These are phyloP conservation scores for Drosophila malerkotliana DNA, from an alignment of 1,140 invertebrate genomes.

Conservation along the genomic window DNA sequence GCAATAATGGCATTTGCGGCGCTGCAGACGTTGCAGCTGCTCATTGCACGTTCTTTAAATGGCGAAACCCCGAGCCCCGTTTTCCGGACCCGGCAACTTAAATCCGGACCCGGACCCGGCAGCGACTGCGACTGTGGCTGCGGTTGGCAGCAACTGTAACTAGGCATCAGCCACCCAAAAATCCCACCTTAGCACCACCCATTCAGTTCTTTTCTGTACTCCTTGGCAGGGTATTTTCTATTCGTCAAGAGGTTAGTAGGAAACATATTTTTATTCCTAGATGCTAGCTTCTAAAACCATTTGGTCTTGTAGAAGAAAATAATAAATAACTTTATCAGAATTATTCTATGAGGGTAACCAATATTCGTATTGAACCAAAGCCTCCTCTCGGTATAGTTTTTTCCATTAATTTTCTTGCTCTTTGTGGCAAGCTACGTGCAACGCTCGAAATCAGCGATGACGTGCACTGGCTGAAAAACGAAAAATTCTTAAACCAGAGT, in stretches of 20 bases:
- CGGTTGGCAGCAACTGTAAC: constrained; percentile 57
- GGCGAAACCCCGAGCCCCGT: constrained; percentile 16
- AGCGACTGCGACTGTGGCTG: constrained; percentile 24
- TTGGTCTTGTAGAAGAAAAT: too few species aligned
- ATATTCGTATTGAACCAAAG: background rate
- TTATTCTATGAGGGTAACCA: background rate
- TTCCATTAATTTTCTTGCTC: constrained; percentile 46
- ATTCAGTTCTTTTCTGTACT: background rate
- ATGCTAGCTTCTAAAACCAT: too few species aligned
- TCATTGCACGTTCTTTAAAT: constrained; percentile 61
- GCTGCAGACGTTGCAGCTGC: constrained; percentile 58
- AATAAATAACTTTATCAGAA: too few species aligned
- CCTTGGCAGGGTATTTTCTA: background rate
- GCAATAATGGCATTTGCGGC: constrained; percentile 67
- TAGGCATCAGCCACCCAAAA: constrained; percentile 38
- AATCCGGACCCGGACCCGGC: constrained; percentile 13
- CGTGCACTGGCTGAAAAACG: constrained; percentile 42
- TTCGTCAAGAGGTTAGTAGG: too few species aligned
- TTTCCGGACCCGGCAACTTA: constrained; percentile 10
- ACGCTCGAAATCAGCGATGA: constrained; percentile 46
- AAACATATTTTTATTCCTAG: background rate
- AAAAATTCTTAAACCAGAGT: constrained; percentile 11
- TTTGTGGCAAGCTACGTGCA: constrained; percentile 52
- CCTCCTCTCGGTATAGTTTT: background rate
- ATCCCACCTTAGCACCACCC: constrained; percentile 1